Evolutionary conservation across 2,888 invertebrate species (phyloP).

Genomic region (Chouioia cunea): DNA sequence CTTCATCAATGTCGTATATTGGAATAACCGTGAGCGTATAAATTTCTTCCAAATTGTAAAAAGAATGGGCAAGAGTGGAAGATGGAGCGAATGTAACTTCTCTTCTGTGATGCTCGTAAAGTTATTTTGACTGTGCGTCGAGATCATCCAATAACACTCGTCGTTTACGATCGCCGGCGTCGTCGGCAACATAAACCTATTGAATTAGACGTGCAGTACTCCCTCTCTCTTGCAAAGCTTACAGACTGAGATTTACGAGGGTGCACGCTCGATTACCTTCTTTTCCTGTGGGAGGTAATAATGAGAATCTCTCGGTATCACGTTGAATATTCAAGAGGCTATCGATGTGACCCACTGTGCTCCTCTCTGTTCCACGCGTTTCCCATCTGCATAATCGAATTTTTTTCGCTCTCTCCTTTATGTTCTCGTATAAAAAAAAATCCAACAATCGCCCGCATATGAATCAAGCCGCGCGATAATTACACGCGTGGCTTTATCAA

Average conservation of each 20-base stretch:
- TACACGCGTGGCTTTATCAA: slow-evolving; percentile 27
- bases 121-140: slow-evolving; percentile 47
- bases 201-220: slow-evolving; percentile 45
- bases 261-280: slow-evolving; percentile 24
- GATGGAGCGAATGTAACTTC: slow-evolving; percentile 39
- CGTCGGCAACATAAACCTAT: slow-evolving; percentile 40
- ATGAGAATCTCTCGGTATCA: slow-evolving; percentile 17
- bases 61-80: slow-evolving; percentile 15
- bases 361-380: neutral
- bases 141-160: slow-evolving; percentile 49
- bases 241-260: slow-evolving; percentile 21
- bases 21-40: no score
- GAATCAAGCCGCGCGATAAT: slow-evolving; percentile 21
- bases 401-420: neutral
- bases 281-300: neutral
- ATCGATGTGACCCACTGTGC: slow-evolving; percentile 25
- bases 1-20: no score
- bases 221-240: neutral
- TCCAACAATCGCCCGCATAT: neutral
- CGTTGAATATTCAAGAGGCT: slow-evolving; percentile 40
- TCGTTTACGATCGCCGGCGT: slow-evolving; percentile 46
- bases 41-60: no score
- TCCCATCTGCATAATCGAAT: slow-evolving; percentile 31
- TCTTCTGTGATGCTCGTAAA: slow-evolving; percentile 30
- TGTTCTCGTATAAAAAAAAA: neutral